Evolutionary conservation across 1,140 invertebrate genomes (phyloP).

Genomic region (Ephestia elutella): DNA sequence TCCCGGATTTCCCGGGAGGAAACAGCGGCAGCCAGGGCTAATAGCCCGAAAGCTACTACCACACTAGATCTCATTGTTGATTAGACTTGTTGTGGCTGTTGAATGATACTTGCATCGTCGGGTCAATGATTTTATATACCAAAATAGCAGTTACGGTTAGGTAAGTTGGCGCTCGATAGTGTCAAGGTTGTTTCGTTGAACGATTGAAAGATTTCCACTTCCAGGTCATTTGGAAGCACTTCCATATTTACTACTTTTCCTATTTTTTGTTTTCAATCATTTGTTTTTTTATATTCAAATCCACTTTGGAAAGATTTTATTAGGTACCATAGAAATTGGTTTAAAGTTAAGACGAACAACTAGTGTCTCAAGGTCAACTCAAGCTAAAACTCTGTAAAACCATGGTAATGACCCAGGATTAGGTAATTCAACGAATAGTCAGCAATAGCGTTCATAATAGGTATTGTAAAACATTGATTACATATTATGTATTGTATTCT

Average conservation of each 20-base stretch:
- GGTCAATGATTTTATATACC: constrained; percentile 59
- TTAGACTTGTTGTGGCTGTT: constrained; percentile 32
- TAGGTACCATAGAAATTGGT: no score
- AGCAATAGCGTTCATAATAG: no score
- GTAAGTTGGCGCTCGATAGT: constrained; percentile 39
- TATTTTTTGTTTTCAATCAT: neutral
- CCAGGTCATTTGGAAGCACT: constrained; percentile 15
- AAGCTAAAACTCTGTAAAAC: no score
- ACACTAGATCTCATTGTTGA: constrained; percentile 52
- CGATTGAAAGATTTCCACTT: constrained; percentile 36
- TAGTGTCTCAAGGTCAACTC: no score
- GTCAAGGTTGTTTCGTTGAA: constrained; percentile 39
- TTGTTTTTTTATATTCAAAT: neutral
- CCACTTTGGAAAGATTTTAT: no score
- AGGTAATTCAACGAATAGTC: no score
- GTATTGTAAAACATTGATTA: no score
- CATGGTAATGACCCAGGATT: no score
- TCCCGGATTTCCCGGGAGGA: constrained; percentile 47
- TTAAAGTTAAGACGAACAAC: no score
- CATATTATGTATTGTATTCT: no score
- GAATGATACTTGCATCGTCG: constrained; percentile 50
- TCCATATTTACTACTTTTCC: constrained; percentile 11
- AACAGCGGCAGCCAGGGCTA: constrained; percentile 43
- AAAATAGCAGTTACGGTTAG: constrained; percentile 33
- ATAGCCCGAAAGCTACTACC: constrained; percentile 49